phyloP scores from a whole-genome alignment of 2,797 vertebrate species.

The Poliocrania exsul region DNA sequence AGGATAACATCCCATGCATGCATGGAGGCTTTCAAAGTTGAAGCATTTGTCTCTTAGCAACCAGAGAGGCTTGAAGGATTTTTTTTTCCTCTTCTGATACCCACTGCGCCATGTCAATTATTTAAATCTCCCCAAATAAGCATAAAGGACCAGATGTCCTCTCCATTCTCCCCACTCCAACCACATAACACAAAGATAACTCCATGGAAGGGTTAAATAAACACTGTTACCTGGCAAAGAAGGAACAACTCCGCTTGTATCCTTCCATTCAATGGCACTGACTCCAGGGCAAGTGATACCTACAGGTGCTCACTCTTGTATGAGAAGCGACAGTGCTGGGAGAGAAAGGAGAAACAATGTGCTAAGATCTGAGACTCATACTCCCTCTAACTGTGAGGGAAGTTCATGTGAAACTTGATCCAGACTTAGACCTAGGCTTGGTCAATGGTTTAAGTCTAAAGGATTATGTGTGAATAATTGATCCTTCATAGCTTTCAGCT shows the following conservation, averaged over 20 bases:
- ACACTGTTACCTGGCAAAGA: neutral
- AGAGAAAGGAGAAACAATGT: neutral
- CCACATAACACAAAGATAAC: neutral
- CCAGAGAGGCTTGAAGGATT: conserved; percentile 40
- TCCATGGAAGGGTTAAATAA: neutral
- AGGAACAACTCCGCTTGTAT: neutral
- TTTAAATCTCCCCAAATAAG: neutral
- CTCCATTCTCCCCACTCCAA: neutral
- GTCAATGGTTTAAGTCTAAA: neutral
- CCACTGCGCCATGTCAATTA: conserved; percentile 2
- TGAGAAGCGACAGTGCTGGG: neutral
- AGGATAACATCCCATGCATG: conserved; percentile 65
- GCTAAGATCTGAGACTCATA: neutral
- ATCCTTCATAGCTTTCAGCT: neutral
- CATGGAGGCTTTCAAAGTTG: conserved; percentile 73
- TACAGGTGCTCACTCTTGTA: neutral
- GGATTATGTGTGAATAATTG: neutral
- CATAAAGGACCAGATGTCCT: neutral
- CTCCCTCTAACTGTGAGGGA: neutral
- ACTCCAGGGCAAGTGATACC: neutral
- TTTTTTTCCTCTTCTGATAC: neutral
- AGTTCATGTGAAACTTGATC: neutral
- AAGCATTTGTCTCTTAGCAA: conserved; percentile 75
- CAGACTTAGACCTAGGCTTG: neutral
- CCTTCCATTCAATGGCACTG: neutral